phyloP scores from a whole-genome alignment of 2,888 invertebrate species.

The Acanthoscelides obtectus region DNA sequence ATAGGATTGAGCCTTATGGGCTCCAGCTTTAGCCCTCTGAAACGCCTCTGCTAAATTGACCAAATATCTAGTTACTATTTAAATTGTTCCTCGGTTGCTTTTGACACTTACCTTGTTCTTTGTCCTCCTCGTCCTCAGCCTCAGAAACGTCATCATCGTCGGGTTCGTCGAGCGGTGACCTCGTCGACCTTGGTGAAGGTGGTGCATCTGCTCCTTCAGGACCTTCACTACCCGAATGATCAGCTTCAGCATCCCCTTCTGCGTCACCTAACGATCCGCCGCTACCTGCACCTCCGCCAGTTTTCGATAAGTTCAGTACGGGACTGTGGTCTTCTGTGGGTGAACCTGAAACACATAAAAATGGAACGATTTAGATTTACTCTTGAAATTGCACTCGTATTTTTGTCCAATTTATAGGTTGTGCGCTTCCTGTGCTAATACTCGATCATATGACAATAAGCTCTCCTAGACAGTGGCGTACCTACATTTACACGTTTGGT shows the following conservation, averaged over 20 bases:
- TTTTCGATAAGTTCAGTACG: conserved; percentile 86
- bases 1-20: too few species aligned
- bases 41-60: too few species aligned
- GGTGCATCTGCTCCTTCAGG: conserved; percentile 58
- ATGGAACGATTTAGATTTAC: too few species aligned
- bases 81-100: too few species aligned
- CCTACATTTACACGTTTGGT: too few species aligned
- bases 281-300: conserved; percentile 78
- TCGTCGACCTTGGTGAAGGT: conserved; percentile 56
- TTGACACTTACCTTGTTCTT: conserved; percentile 68
- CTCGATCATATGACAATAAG: too few species aligned
- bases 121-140: conserved; percentile 79
- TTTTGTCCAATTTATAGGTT: too few species aligned
- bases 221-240: conserved; percentile 58
- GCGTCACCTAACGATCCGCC: conserved; percentile 58
- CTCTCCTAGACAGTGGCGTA: too few species aligned
- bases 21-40: too few species aligned
- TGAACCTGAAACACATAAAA: conserved; percentile 70
- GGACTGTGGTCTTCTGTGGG: conserved; percentile 84
- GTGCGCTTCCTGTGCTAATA: too few species aligned
- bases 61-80: too few species aligned
- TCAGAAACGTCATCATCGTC: conserved; percentile 87
- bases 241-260: conserved; percentile 48
- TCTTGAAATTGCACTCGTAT: too few species aligned
- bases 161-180: conserved; percentile 68